Evolutionary conservation across 2,797 vertebrate species (phyloP), one percentile per base, ranked within the genome.

Genomic region (Hydrocynus forskahlii): DNA sequence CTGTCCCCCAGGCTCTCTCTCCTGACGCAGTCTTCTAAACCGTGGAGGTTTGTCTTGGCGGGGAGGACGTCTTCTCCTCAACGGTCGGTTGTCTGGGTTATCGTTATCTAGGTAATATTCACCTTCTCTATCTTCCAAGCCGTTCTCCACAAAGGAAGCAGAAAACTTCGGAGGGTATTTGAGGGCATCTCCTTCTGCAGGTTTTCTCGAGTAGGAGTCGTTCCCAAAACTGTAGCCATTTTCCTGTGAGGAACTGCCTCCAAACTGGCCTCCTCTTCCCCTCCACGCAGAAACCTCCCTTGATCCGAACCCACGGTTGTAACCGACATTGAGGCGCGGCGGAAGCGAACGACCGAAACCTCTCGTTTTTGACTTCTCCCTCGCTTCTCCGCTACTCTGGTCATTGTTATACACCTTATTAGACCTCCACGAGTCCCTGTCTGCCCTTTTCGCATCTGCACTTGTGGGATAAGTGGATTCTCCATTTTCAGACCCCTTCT

Each of bases 11-110:
- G 93, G 92, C 8, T 98, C 97, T 0, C 94, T 94, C 68, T 98
- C 98, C 83, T 99, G 98, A n/a, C 91, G 94, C 9, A 98, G 94
- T 74, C 98, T 96, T 16, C 98, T 92, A 91, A 99, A 99, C 0
- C 98, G 92, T 0, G 98, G 98, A 0, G 98, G 98, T n/a, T 99
- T 99, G 92, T 99, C 98, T 81, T 99, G 98, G 50, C 98, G 97
- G 0, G 97, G 98, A 0, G 97, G 97, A 0, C 98, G 96, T 0
- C 98, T 90, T 57, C 98, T 93, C 68, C 97, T 92, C 87, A 98
- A 92, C 0, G 95, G 96, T 62, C 97, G 94, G 81, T 96, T 96
- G 88, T 98, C 97, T 0, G 93, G 91, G 81, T 94, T 96, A 59
- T 97, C 97, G 0, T 90, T 90, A 85, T 99, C 97, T 0, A 93